Conservation (phyloP, 2,113 vertebrate genomes). For the Vimba vimba region DNA sequence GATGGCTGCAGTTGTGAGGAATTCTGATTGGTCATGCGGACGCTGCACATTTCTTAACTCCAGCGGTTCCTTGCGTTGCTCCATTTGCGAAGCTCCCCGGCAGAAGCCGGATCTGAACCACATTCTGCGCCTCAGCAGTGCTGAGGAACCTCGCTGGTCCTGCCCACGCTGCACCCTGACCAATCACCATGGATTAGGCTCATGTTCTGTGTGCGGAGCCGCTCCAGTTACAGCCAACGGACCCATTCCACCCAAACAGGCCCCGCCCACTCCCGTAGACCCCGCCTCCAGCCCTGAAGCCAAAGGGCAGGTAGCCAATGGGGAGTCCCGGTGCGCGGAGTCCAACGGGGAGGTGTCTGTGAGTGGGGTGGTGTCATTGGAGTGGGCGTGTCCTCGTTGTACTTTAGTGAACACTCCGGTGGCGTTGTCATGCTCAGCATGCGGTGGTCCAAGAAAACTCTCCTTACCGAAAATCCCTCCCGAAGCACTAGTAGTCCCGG, state of each 20-base stretch:
- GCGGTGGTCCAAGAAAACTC: constrained; percentile 92
- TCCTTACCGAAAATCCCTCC: constrained; percentile 96
- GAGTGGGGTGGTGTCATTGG: constrained; percentile 48
- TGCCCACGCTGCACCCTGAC: constrained; percentile 94
- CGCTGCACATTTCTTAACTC: constrained; percentile 96
- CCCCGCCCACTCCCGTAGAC: constrained; percentile 61
- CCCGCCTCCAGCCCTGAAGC: constrained; percentile 80
- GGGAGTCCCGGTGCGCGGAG: constrained; percentile 69
- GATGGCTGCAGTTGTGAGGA: constrained; percentile 82
- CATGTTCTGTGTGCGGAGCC: constrained; percentile 85
- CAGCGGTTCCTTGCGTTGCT: constrained; percentile 88
- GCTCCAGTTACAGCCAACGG: constrained; percentile 68
- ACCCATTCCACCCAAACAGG: constrained; percentile 61
- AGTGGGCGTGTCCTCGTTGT: constrained; percentile 95
- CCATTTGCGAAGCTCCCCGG: constrained; percentile 95
- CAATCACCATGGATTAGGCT: constrained; percentile 87
- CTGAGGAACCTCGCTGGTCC: constrained; percentile 91
- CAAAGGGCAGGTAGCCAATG: constrained; percentile 73
- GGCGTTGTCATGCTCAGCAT: constrained; percentile 93
- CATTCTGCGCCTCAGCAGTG: constrained; percentile 93
- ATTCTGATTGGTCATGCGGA: constrained; percentile 90
- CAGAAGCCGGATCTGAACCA: constrained; percentile 95
- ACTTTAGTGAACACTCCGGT: constrained; percentile 91
- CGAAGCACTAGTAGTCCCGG: constrained; percentile 93
- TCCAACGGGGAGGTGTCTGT: constrained; percentile 69